These are phyloP conservation scores for Drosophila pectinifera DNA, from an alignment of 1,140 invertebrate species.

Conservation along the genomic window DNA sequence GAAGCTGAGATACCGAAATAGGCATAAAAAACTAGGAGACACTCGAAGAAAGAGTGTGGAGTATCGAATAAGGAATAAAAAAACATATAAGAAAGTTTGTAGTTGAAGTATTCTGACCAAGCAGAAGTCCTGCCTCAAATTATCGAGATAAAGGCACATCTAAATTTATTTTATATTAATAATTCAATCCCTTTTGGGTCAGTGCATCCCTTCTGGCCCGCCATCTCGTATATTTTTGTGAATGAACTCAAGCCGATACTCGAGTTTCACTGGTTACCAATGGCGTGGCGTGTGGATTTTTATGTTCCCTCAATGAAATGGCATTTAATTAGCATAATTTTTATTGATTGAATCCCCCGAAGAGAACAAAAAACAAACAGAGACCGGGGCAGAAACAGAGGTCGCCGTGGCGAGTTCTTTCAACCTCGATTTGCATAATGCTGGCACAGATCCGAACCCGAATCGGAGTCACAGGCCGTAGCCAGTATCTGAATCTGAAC, in stretches of 20 bases:
- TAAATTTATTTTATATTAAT: neutral
- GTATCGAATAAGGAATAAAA: neutral
- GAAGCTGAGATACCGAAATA: slow-evolving; percentile 28
- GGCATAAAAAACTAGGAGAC: slow-evolving; percentile 21
- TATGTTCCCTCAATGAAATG: slow-evolving; percentile 83
- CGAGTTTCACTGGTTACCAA: slow-evolving; percentile 60
- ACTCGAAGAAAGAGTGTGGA: neutral
- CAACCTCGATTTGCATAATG: slow-evolving; percentile 80
- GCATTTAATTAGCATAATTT: slow-evolving; percentile 83
- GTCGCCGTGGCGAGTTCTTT: slow-evolving; percentile 72
- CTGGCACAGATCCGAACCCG: slow-evolving; percentile 53
- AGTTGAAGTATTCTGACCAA: too few relatives aligned
- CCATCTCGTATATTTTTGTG: slow-evolving; percentile 70
- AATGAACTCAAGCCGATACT: slow-evolving; percentile 68
- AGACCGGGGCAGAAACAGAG: slow-evolving; percentile 13
- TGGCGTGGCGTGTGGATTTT: slow-evolving; percentile 78
- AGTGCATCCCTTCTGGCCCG: neutral
- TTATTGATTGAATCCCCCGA: slow-evolving; percentile 70
- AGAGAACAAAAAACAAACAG: slow-evolving; percentile 44
- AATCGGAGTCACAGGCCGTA: slow-evolving; percentile 5
- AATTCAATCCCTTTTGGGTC: neutral
- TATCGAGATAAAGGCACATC: too few relatives aligned
- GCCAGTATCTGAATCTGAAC: slow-evolving; percentile 34
- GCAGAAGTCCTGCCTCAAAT: too few relatives aligned
- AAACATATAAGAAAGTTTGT: too few relatives aligned